Evolutionary conservation across 2,888 invertebrate species (phyloP).

Genomic region (Achlya flavicornis): DNA sequence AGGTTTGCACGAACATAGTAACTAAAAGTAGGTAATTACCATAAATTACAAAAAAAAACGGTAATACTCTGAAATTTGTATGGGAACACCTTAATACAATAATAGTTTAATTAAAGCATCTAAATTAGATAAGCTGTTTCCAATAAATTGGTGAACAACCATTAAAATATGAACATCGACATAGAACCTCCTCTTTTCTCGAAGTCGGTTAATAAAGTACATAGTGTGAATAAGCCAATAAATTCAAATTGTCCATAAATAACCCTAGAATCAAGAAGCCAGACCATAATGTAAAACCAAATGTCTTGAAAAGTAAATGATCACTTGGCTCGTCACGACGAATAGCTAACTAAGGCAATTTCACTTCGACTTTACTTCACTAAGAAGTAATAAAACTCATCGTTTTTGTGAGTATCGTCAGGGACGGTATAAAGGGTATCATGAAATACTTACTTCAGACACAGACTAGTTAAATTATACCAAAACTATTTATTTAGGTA

Average conservation of each 20-base stretch:
- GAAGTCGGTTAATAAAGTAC: too few species aligned
- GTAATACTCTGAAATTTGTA: too few species aligned
- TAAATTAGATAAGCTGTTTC: too few species aligned
- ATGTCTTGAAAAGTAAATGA: constrained; percentile 15
- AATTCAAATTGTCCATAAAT: background rate
- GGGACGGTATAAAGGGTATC: background rate
- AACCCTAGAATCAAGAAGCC: background rate
- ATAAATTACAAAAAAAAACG: too few species aligned
- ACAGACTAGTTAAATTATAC: constrained; percentile 1
- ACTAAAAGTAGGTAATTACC: too few species aligned
- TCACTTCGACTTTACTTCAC: constrained; percentile 31
- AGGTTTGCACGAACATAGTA: too few species aligned
- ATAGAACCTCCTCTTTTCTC: too few species aligned
- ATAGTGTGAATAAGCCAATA: too few species aligned
- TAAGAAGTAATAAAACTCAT: constrained; percentile 12
- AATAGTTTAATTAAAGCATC: too few species aligned
- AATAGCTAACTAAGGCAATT: constrained; percentile 36
- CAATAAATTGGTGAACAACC: too few species aligned
- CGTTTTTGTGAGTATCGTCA: background rate
- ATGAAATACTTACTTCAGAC: background rate
- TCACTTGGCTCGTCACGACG: constrained; percentile 24
- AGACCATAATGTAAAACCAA: background rate
- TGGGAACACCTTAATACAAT: too few species aligned
- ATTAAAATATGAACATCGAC: too few species aligned
- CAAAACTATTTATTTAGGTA: background rate